A percentile compares a stretch with the other conserved stretches of the same genome.
phyloP scores from a whole-genome alignment of 2,113 vertebrate genomes.

The Protobothrops flavoviridis region DNA sequence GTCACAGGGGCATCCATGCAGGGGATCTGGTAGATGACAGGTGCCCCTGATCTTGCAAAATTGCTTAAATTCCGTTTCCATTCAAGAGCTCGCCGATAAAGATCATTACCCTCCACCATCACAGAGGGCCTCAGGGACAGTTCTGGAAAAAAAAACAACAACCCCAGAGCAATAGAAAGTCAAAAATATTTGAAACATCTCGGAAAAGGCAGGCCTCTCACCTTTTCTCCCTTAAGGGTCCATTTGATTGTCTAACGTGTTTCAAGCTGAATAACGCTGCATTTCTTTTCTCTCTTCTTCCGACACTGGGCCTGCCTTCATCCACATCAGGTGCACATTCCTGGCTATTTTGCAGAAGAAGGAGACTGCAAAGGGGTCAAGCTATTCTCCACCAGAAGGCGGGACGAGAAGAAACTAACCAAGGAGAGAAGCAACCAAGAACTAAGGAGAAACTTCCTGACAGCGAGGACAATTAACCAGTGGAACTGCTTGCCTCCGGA shows the following conservation, averaged over 20 bases:
- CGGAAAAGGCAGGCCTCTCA: neutral
- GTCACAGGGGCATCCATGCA: no score
- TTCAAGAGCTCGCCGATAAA: neutral
- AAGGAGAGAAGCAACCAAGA: no score
- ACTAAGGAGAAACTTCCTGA: no score
- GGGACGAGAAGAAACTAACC: no score
- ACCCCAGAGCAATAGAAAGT: no score
- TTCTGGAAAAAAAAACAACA: no score
- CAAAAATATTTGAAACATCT: neutral
- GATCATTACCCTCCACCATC: neutral
- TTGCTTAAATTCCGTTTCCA: neutral
- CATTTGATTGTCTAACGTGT: neutral
- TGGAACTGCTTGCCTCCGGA: no score
- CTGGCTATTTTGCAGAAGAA: neutral
- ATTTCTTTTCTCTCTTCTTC: neutral
- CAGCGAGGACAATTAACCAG: no score
- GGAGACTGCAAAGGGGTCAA: neutral
- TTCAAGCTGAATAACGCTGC: neutral
- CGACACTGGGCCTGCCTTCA: neutral
- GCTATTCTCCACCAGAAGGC: no score
- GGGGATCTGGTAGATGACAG: no score
- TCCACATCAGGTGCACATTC: neutral
- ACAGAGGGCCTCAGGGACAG: neutral
- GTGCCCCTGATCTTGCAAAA: no score
- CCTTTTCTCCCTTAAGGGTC: neutral